Percentiles rank a stretch among this genome's conserved stretches.
Evolutionary conservation across 37 sponge, comb jelly and placozoan species (phyloP).

Genomic region (Cladorhizidae sp.): DNA sequence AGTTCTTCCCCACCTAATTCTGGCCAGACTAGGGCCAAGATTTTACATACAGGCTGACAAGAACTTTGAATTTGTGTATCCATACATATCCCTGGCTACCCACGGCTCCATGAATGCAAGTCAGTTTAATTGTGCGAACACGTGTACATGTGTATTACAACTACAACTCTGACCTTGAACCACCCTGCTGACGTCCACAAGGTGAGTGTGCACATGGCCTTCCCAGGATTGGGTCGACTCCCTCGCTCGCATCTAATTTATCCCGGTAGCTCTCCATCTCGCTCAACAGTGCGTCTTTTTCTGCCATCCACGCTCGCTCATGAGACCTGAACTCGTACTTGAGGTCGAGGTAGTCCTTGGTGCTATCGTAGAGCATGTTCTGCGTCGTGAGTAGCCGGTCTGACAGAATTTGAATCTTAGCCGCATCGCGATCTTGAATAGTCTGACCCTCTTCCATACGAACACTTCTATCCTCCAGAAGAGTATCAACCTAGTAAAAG

Average conservation of each 20-base stretch:
- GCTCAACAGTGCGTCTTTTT: conserved; percentile 85
- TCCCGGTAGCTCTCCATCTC: conserved; percentile 78
- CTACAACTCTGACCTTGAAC: no score
- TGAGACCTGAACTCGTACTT: conserved; percentile 88
- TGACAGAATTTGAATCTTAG: conserved; percentile 62
- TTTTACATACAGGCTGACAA: no score
- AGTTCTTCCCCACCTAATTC: no score
- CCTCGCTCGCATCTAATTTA: conserved; percentile 48
- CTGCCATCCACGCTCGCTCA: conserved; percentile 91
- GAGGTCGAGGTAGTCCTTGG: conserved; percentile 93
- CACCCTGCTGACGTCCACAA: no score
- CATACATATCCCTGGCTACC: no score
- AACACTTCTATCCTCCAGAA: conserved; percentile 89
- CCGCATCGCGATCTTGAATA: conserved; percentile 65
- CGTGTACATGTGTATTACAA: no score
- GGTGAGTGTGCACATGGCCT: conserved; percentile 17
- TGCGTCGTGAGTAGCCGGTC: conserved; percentile 92
- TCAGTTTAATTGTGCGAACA: no score
- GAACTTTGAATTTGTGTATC: no score
- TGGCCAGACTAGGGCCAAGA: no score
- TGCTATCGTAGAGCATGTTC: conserved; percentile 92
- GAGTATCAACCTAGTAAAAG: conserved; percentile 65
- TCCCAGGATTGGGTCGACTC: conserved; percentile 65
- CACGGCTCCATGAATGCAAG: no score
- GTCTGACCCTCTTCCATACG: conserved; percentile 77